A percentile compares a stretch with the other conserved stretches of the same genome.
Conservation (phyloP, 1,140 invertebrate genomes). For the silkworm (Bombyx mori) region ASM3026992v2 NC_085123.1:1470501-1471000, state of each 20-base stretch:
- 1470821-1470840: no score
- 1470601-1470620: constrained; percentile 2
- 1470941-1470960: neutral
- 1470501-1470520: constrained; percentile 1
- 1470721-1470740: no score
- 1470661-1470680: constrained; percentile 4
- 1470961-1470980: no score
- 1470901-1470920: neutral
- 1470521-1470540: constrained; percentile 4
- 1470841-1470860: no score
- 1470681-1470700: neutral
- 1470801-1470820: no score
- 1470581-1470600: constrained; percentile 4
- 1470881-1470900: no score
- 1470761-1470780: no score
- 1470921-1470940: constrained; percentile 2
- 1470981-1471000: no score
- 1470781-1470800: no score
- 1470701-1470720: no score
- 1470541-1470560: neutral
- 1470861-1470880: no score
- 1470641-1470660: constrained; percentile 5
- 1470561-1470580: neutral
- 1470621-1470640: constrained; percentile 5
- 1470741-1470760: no score